Conservation (phyloP, 2,888 invertebrate genomes). For the Caenorhabditis panamensis region DNA sequence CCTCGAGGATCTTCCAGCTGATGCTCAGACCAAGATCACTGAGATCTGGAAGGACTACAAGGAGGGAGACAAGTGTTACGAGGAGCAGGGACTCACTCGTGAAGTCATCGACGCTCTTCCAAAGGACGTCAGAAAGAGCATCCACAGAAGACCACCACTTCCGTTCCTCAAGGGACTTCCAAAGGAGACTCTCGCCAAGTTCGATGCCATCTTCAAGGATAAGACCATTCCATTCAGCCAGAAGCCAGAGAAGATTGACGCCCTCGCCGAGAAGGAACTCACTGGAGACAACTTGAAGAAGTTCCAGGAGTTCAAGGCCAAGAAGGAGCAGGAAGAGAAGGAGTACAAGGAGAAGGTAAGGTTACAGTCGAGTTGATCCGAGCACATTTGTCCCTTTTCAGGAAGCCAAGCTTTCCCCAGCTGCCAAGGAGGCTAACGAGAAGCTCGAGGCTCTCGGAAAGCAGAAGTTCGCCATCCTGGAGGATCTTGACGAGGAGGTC, state of each 20-base stretch:
- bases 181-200: slow-evolving; percentile 61
- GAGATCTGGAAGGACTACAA: slow-evolving; percentile 70
- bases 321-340: slow-evolving; percentile 61
- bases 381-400: not conserved
- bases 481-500: slow-evolving; percentile 59
- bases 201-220: slow-evolving; percentile 67
- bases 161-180: slow-evolving; percentile 59
- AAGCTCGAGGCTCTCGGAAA: slow-evolving; percentile 69
- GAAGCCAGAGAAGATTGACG: slow-evolving; percentile 67
- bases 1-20: slow-evolving; percentile 64
- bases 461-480: slow-evolving; percentile 68
- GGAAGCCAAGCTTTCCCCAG: slow-evolving; percentile 70
- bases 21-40: slow-evolving; percentile 55
- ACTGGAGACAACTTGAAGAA: slow-evolving; percentile 70
- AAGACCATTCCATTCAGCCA: slow-evolving; percentile 58
- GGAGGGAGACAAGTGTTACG: slow-evolving; percentile 70
- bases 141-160: slow-evolving; percentile 42
- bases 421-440: slow-evolving; percentile 69
- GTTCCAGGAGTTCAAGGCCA: slow-evolving; percentile 70
- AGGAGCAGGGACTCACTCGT: slow-evolving; percentile 64
- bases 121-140: slow-evolving; percentile 44
- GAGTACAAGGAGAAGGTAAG: slow-evolving; percentile 66
- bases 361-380: not conserved
- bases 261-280: slow-evolving; percentile 69
- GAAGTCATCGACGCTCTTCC: slow-evolving; percentile 64